Base-by-base conservation (phyloP, 2,888 invertebrate species). In the Geotrupes spiniger region DNA sequence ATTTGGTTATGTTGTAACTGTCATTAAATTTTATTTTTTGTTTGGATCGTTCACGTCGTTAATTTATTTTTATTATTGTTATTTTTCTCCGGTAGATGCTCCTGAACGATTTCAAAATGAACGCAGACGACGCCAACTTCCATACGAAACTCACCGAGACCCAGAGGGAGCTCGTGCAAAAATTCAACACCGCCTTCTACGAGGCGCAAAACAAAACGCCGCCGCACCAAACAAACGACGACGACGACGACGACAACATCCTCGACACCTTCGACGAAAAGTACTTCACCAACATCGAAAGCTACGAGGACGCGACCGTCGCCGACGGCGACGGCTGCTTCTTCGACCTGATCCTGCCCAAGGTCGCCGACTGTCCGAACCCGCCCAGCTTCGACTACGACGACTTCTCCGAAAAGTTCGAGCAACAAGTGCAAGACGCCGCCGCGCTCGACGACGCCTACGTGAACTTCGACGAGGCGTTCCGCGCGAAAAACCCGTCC, bases 131-230 rank as follows among this genome's bases (percentile, higher is more conserved):
- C 21, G 21, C 21, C 4, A 21, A 21, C 6, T 21, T 21, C 21
- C 21, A 21, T 6, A 21, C 21, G 6, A 21, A 28, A 3, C 42
- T 49, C 36, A 45, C 49, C 17, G 49, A 49, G 14, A 41, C 66
- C 25, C 72, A 71, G 58, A 55, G 58, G n/a, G 73, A 72, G 51
- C 57, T 74, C 10, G 68, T 71, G 60, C 71, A 72, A 51, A 72
- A 72, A 57, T 74, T 74, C 60, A 73, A 72, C 50, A 57, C 71
- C 11, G 73, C 73, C 1, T 74, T 74, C 49, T 71, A 72, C 61
- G 71, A 73, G 49, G 71, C 71, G 8, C 73, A 73, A 53, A 36
- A 45, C 8, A 46, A 43, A 37, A 37, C 40, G 2, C 62, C 2
- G 55, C 61, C 16, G 60, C 61, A 54, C 10, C 26, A 26, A 14